Evolutionary conservation across 2,888 invertebrate species (phyloP).

Genomic region (Bimastos eiseni): DNA sequence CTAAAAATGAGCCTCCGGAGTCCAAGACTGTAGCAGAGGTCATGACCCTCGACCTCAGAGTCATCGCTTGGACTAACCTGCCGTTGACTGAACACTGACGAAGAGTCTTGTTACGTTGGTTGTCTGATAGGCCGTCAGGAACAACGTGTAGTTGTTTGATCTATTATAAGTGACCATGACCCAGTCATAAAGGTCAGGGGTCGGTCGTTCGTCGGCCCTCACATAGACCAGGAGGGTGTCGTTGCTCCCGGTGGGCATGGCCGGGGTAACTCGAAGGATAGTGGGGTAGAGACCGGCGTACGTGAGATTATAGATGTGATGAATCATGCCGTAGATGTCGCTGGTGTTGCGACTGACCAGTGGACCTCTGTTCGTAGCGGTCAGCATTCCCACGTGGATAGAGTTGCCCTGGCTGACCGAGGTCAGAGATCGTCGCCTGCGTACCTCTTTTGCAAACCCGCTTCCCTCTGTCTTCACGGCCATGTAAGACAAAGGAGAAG

Average conservation of each 20-base stretch:
- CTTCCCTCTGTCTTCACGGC: neutral
- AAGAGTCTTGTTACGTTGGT: neutral
- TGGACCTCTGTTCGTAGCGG: neutral
- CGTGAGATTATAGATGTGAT: slow-evolving; percentile 21
- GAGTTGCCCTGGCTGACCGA: neutral
- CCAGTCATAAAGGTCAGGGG: slow-evolving; percentile 16
- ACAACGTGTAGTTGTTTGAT: neutral
- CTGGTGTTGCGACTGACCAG: slow-evolving; percentile 25
- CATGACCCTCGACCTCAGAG: no score
- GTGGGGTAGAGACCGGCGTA: neutral
- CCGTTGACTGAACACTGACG: slow-evolving; percentile 13
- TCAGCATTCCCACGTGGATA: neutral
- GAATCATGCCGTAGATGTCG: slow-evolving; percentile 25
- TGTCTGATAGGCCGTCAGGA: neutral
- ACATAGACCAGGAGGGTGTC: slow-evolving; percentile 26
- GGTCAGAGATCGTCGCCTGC: neutral
- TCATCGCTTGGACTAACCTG: neutral
- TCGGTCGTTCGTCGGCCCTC: slow-evolving; percentile 9
- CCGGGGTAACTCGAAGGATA: slow-evolving; percentile 15
- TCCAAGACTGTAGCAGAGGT: no score
- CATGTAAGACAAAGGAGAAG: slow-evolving; percentile 16
- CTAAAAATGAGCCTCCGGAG: no score
- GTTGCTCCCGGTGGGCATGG: neutral
- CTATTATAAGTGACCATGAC: neutral
- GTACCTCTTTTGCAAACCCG: neutral